phyloP scores from a whole-genome alignment of 92 coral and sea anemone genomes.

The Zoanthus sansibaricus region DNA sequence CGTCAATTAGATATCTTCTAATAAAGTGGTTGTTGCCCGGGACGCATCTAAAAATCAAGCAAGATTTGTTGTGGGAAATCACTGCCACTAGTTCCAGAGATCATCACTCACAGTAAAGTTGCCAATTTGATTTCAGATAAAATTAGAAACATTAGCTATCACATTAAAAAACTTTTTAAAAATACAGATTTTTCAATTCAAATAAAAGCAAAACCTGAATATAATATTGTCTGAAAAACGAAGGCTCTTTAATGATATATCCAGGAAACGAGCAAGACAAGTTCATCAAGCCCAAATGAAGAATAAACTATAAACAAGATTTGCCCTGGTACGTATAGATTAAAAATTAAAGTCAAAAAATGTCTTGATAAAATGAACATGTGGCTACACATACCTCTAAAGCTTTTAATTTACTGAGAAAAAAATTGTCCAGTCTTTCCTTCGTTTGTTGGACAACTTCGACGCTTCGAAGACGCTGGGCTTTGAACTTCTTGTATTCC shows the following conservation, averaged over 20 bases:
- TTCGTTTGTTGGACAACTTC: conserved; percentile 28
- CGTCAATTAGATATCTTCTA: not conserved
- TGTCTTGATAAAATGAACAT: not conserved
- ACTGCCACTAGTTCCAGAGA: conserved; percentile 10
- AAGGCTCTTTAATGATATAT: conserved; percentile 12
- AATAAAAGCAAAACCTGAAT: not conserved
- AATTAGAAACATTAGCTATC: not conserved
- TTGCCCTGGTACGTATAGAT: not conserved
- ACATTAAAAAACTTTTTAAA: not conserved
- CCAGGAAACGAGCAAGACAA: conserved; percentile 13
- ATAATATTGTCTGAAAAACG: not conserved
- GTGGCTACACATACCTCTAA: conserved; percentile 26
- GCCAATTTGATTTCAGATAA: not conserved
- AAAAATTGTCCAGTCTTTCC: conserved; percentile 37
- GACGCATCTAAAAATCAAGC: conserved; percentile 11
- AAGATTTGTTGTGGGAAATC: not conserved
- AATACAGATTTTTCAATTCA: not conserved
- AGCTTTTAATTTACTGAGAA: conserved; percentile 30
- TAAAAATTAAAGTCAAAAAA: conserved; percentile 23
- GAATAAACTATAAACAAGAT: conserved; percentile 28
- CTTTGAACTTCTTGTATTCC: conserved; percentile 41
- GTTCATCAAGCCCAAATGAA: conserved; percentile 46
- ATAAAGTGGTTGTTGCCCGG: conserved; percentile 3
- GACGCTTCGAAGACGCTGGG: conserved; percentile 13
- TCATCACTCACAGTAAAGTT: conserved; percentile 18